Evolutionary conservation across 2,888 invertebrate genomes (phyloP).

Genomic region (Maniola hyperantus): DNA sequence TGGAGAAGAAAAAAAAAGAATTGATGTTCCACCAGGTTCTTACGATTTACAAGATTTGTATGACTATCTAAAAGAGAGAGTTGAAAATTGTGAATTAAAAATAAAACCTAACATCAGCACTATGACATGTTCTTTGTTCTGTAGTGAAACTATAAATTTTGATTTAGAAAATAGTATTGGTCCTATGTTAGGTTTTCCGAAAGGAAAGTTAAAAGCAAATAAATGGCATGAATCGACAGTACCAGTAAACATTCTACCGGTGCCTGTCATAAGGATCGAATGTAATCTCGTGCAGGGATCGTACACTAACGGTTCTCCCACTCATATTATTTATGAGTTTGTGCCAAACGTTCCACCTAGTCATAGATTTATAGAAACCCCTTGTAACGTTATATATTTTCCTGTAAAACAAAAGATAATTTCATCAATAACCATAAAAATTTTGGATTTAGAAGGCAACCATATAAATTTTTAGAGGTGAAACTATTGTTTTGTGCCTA

Average conservation of each 20-base stretch:
- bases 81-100: slow-evolving; percentile 1
- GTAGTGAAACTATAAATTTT: too few relatives aligned
- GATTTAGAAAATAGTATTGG: too few relatives aligned
- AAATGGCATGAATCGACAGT: neutral
- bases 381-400: neutral
- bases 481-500: neutral
- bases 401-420: neutral
- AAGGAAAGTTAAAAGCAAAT: too few relatives aligned
- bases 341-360: neutral
- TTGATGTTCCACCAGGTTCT: neutral
- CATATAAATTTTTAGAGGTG: neutral
- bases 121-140: too few relatives aligned
- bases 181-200: too few relatives aligned
- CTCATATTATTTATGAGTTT: neutral
- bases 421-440: neutral
- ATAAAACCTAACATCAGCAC: too few relatives aligned
- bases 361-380: neutral
- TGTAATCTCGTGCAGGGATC: neutral
- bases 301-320: neutral
- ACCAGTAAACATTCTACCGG: neutral
- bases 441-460: neutral
- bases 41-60: slow-evolving; percentile 9
- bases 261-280: neutral
- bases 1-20: neutral
- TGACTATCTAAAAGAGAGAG: neutral